Conservation (phyloP, 2,113 vertebrate genomes). For the Phyllostomus discolor region DNA sequence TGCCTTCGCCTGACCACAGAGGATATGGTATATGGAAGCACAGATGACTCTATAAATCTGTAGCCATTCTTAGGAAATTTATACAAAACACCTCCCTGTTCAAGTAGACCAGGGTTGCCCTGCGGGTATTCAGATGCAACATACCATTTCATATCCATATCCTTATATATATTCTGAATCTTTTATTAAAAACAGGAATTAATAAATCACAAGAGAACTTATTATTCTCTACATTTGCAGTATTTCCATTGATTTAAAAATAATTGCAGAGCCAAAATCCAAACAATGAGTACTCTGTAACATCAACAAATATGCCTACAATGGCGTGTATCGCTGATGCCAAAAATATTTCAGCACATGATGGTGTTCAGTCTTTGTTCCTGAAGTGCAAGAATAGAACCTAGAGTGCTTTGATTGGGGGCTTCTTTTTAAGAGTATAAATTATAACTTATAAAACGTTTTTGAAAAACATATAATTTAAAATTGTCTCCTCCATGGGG, state of each 20-base stretch:
- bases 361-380: background rate
- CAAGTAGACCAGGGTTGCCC: background rate
- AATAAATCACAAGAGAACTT: background rate
- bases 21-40: background rate
- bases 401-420: background rate
- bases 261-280: background rate
- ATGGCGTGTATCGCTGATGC: background rate
- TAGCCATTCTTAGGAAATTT: background rate
- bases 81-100: background rate
- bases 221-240: background rate
- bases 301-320: background rate
- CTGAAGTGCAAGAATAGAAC: background rate
- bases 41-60: background rate
- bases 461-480: conserved; percentile 15
- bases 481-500: background rate
- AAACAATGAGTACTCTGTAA: background rate
- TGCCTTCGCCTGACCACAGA: background rate
- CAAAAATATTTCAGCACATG: background rate
- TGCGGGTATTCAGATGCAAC: background rate
- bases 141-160: background rate
- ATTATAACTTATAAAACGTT: background rate
- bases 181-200: conserved; percentile 27
- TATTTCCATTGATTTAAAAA: background rate
- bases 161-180: background rate
- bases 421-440: background rate